These are phyloP conservation scores for Synergus japonicus DNA, from an alignment of 2,888 invertebrate genomes.

Conservation along the genomic window DNA sequence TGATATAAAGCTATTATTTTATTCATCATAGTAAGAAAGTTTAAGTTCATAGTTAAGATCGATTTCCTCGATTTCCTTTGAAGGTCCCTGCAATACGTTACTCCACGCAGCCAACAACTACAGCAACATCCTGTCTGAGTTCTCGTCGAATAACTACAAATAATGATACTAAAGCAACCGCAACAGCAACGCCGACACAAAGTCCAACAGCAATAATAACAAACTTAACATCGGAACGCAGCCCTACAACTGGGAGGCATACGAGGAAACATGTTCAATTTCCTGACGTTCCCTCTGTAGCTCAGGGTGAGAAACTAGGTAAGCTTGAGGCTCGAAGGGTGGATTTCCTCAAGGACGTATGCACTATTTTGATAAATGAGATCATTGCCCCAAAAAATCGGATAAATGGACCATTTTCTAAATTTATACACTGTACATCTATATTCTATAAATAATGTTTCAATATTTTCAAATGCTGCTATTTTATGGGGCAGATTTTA, in stretches of 20 bases:
- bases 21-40: neutral
- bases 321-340: conserved; percentile 13
- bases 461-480: too few relatives aligned
- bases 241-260: conserved; percentile 75
- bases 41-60: neutral
- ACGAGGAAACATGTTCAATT: conserved; percentile 86
- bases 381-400: too few relatives aligned
- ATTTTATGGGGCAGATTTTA: too few relatives aligned
- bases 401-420: too few relatives aligned
- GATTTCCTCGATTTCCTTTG: conserved; percentile 4
- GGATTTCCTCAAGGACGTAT: neutral
- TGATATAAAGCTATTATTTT: neutral
- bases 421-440: too few relatives aligned
- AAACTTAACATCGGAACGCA: conserved; percentile 68
- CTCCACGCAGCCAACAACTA: conserved; percentile 78
- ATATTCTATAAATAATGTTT: too few relatives aligned
- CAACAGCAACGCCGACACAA: conserved; percentile 78
- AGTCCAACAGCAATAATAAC: conserved; percentile 77
- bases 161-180: conserved; percentile 77
- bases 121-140: conserved; percentile 79
- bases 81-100: conserved; percentile 79
- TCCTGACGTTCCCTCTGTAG: conserved; percentile 77
- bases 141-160: conserved; percentile 72
- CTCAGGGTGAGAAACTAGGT: conserved; percentile 61
- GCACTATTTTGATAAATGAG: too few relatives aligned